Base-by-base conservation (phyloP, 2,797 vertebrate species). In the Prunella strophiata region DNA sequence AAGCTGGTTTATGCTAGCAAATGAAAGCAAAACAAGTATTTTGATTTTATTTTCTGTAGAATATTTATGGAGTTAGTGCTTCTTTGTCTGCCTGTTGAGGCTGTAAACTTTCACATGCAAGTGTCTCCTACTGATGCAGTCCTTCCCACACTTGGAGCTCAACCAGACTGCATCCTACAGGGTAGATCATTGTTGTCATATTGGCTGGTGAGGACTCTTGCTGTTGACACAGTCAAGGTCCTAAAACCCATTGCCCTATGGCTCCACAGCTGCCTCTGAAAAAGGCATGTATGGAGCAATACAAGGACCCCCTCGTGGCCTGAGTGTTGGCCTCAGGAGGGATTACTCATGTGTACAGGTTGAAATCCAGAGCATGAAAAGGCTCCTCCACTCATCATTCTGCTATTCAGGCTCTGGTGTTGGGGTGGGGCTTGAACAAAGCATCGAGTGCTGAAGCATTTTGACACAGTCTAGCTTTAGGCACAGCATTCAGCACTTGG, bases 401-500 rank as follows among this genome's bases (percentile, higher is more conserved):
- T 94, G 88, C 54, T 82, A 74, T 95, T 94, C 9, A 3, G 65
- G 43, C 65, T 58, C 65, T 3, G 20, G 47, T 94, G 73, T 90
- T 11, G 3, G 76, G 82, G 94, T 93, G 40, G 43, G 72, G 88
- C 26, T 17, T 78, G 83, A 67, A 68, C 65, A 75, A 77, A 91
- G 82, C 52, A 40, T 30, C 27, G 42, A 43, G 50, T 65, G 51
- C 78, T 26, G 29, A 47, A 79, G 82, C 22, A 6, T 90, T 94
- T 88, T 92, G 58, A 71, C 47, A 47, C 21, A 82, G 61, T 42
- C 76, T 90, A 20, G 51, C 87, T 94, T 91, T 93, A 92, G 85
- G 79, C 36, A 89, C 62, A 76, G 23, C 70, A 36, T 68, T 62
- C 50, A 48, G 58, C 52, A 11, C 73, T 82, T 83, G 38, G 5